Conservation (phyloP, 1,140 invertebrate genomes). For the Drosophila asahinai region DNA sequence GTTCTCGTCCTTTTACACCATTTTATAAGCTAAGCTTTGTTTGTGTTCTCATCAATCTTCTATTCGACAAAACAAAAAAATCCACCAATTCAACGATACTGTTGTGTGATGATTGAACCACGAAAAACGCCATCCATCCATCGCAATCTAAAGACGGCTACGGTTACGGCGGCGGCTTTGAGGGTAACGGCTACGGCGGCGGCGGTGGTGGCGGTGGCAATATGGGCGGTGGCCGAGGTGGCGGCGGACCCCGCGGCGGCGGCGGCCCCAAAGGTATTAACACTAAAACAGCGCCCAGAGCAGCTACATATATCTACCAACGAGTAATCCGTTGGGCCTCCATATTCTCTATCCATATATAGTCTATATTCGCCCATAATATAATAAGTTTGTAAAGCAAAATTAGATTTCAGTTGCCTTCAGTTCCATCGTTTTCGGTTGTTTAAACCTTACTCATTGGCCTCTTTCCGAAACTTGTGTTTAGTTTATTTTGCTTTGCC, state of each 20-base stretch:
- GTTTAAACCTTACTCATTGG: conserved; percentile 37
- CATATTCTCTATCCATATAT: conserved; percentile 36
- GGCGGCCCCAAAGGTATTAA: conserved; percentile 84
- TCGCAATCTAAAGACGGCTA: conserved; percentile 67
- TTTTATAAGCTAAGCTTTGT: conserved; percentile 69
- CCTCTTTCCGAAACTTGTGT: conserved; percentile 48
- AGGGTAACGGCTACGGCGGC: conserved; percentile 79
- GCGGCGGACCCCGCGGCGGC: conserved; percentile 74
- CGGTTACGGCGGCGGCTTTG: conserved; percentile 83
- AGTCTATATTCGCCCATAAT: conserved; percentile 24
- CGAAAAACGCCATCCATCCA: conserved; percentile 23
- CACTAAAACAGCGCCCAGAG: conserved; percentile 35
- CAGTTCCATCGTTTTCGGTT: conserved; percentile 49
- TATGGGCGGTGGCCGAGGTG: conserved; percentile 65
- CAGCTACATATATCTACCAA: conserved; percentile 25
- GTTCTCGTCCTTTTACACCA: conserved; percentile 27
- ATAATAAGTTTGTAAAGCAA: conserved; percentile 37
- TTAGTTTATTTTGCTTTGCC: conserved; percentile 54
- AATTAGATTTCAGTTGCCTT: conserved; percentile 43
- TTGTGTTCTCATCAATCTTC: conserved; percentile 67
- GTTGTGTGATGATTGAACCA: conserved; percentile 53
- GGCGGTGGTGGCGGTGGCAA: conserved; percentile 74
- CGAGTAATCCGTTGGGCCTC: conserved; percentile 24
- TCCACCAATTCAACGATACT: conserved; percentile 34
- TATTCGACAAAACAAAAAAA: conserved; percentile 32